phyloP scores from a whole-genome alignment of 37 sponge, comb jelly and placozoan species.

The Lycopodina hypogea region DNA sequence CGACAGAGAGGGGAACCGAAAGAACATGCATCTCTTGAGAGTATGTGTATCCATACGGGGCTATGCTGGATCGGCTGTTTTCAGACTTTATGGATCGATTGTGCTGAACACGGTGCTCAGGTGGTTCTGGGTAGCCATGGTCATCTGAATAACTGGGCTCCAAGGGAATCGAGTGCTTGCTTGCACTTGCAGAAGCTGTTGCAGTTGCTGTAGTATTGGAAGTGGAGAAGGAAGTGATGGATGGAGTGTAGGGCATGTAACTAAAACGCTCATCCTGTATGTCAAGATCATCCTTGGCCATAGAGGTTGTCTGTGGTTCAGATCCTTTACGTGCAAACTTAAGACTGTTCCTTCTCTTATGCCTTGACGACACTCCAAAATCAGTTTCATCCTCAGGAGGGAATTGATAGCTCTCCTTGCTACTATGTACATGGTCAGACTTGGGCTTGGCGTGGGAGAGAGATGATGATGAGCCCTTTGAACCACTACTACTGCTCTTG shows the following conservation, averaged over 20 bases:
- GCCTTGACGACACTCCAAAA: neutral
- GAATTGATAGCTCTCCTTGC: neutral
- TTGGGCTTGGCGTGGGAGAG: slow-evolving; percentile 9
- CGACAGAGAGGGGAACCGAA: slow-evolving; percentile 10
- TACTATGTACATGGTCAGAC: neutral
- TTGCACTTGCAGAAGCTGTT: neutral
- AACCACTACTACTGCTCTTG: neutral
- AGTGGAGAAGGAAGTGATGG: neutral
- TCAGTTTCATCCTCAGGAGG: neutral
- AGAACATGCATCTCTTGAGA: neutral
- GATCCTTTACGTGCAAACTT: slow-evolving; percentile 38
- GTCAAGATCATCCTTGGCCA: neutral
- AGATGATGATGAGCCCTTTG: neutral
- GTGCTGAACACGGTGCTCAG: neutral
- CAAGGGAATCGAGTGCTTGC: slow-evolving; percentile 2
- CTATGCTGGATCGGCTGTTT: neutral
- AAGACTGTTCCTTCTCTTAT: slow-evolving; percentile 6
- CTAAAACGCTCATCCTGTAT: slow-evolving; percentile 40
- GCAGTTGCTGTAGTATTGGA: no score
- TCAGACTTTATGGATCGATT: neutral
- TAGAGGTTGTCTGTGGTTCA: slow-evolving; percentile 29
- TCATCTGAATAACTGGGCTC: neutral
- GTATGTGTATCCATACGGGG: slow-evolving; percentile 23
- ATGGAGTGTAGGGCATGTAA: slow-evolving; percentile 31
- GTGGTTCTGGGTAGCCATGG: neutral